These are phyloP conservation scores for Brachionus sp. DNA, from an alignment of 1,140 invertebrate species.

Conservation along the genomic window DNA sequence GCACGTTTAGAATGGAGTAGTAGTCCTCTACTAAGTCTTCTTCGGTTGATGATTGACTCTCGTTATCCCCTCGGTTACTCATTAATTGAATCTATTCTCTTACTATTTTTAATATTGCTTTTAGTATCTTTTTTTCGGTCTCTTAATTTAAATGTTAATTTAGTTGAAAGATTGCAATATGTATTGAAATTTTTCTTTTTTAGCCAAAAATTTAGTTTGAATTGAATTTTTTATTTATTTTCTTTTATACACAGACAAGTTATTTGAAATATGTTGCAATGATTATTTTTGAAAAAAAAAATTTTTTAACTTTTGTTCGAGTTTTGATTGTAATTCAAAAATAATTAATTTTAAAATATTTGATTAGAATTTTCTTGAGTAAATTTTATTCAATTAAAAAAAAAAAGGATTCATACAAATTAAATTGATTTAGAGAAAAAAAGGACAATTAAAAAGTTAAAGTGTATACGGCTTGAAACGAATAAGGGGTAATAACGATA, in stretches of 20 bases:
- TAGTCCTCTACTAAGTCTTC: slow-evolving; percentile 22
- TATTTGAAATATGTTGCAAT: neutral
- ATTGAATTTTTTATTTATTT: neutral
- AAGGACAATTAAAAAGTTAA: no score
- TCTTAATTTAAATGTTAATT: neutral
- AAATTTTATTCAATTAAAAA: neutral
- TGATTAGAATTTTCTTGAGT: neutral
- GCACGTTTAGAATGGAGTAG: slow-evolving; percentile 29
- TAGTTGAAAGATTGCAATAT: slow-evolving; percentile 19
- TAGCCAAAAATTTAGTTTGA: neutral
- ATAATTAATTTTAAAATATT: neutral
- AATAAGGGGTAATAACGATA: no score
- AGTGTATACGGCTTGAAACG: no score
- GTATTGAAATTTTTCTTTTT: neutral
- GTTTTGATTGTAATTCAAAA: neutral
- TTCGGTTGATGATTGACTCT: neutral
- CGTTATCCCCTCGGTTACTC: neutral
- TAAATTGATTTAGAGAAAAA: no score
- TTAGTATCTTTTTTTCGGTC: neutral
- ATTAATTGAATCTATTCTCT: neutral
- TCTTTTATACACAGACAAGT: neutral
- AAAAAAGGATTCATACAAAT: neutral
- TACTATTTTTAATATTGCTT: neutral
- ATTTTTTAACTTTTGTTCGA: neutral
- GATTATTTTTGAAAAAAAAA: neutral